These are phyloP conservation scores for Cryptoprocta ferox DNA, from an alignment of 2,797 vertebrate genomes.

Conservation along the genomic window DNA sequence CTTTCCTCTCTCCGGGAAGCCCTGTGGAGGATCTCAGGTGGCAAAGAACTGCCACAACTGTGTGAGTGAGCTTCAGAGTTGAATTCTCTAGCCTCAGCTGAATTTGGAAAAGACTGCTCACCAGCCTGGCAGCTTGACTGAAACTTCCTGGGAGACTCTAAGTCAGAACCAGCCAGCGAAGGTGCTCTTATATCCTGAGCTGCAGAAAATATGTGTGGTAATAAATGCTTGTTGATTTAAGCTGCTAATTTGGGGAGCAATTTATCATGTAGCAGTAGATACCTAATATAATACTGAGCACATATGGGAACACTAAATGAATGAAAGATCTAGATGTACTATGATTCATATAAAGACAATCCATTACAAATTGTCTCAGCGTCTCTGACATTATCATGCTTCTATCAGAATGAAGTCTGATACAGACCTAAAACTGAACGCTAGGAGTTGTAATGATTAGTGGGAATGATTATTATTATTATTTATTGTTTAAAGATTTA, in stretches of 20 bases:
- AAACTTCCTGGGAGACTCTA: not conserved
- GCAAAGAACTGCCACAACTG: not conserved
- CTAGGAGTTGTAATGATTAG: not conserved
- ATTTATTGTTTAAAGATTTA: not conserved
- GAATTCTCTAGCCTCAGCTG: not conserved
- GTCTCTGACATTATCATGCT: not conserved
- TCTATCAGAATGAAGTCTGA: slow-evolving; percentile 1
- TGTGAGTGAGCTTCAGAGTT: not conserved
- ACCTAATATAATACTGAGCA: not conserved
- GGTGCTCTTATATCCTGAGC: not conserved
- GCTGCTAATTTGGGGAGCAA: not conserved
- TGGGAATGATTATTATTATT: not conserved
- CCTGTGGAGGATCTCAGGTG: not conserved
- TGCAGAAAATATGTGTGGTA: not conserved
- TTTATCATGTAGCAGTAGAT: not conserved
- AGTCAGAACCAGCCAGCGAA: not conserved
- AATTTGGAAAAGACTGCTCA: not conserved
- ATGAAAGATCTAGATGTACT: not conserved
- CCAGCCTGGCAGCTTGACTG: not conserved
- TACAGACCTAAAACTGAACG: not conserved
- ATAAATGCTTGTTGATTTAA: not conserved
- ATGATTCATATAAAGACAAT: not conserved
- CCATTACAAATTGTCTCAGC: not conserved
- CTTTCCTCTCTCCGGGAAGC: not conserved
- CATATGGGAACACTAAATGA: not conserved